Conservation (phyloP, 2,888 invertebrate species). For the Linnaemya tessellans region DNA sequence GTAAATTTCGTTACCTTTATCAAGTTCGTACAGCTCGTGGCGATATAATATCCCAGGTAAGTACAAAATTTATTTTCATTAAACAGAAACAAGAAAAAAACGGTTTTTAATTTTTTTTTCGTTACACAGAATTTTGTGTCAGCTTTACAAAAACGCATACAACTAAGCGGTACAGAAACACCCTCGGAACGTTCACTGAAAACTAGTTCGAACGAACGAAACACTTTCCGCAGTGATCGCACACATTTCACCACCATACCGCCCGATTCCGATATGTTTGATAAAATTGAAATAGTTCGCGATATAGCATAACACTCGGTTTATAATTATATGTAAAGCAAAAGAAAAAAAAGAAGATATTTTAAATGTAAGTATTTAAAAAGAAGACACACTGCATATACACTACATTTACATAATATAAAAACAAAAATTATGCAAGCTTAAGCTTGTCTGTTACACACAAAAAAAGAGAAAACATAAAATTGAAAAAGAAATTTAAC, state of each 20-base stretch:
- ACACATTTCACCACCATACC: constrained; percentile 91
- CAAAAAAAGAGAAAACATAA: constrained; percentile 15
- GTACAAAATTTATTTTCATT: neutral
- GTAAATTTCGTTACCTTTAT: constrained; percentile 93
- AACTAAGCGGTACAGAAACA: constrained; percentile 85
- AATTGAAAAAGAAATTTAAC: constrained; percentile 52
- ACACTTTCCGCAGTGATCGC: constrained; percentile 89
- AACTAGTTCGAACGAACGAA: constrained; percentile 87
- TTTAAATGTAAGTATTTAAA: constrained; percentile 49
- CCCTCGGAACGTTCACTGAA: constrained; percentile 84
- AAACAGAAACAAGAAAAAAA: neutral
- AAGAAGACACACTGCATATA: neutral
- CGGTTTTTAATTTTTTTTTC: constrained; percentile 56
- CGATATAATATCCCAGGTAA: constrained; percentile 94
- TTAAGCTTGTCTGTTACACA: constrained; percentile 54
- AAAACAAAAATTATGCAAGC: constrained; percentile 34
- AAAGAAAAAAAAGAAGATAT: neutral
- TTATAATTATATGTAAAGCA: constrained; percentile 81
- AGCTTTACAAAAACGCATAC: constrained; percentile 89
- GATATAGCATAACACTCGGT: constrained; percentile 83
- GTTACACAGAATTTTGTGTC: constrained; percentile 90
- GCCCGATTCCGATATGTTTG: constrained; percentile 86
- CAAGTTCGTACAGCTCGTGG: constrained; percentile 95
- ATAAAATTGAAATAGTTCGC: constrained; percentile 83
- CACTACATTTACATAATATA: constrained; percentile 13